Evolutionary conservation across 2,797 vertebrate genomes (phyloP), one percentile per base, ranked within the genome.

Genomic region (Meriones psammophilus): DNA sequence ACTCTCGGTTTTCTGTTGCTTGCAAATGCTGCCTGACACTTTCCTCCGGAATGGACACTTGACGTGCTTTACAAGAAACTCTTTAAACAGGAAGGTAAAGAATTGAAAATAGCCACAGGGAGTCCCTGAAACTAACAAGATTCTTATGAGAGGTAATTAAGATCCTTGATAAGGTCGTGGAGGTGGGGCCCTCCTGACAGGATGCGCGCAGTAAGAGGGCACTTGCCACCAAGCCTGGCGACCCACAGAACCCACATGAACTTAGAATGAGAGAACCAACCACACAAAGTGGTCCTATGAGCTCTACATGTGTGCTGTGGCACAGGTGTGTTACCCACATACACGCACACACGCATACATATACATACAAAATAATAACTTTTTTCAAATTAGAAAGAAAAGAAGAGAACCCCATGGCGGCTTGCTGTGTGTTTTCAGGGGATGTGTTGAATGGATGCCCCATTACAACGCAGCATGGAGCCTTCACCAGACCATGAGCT

Each of bases 391-490:
- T 87, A 3, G 36, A 71, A 87, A 86, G 30, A 85, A 46, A 33
- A 66, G 22, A 60, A 76, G 68, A 30, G 30, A 10, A 24, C 54
- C 18, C 3, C 5, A 5, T 4, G 8, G 73, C 64, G 28, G 46
- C 36, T 74, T 24, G n/a, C 39, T 42, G 5, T 12, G 2, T 66
- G 69, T 68, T 36, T 0, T 56, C 66, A 15, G 15, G 8, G 22
- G 50, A 58, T 30, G 17, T 18, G 17, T 12, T 81, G 18, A 50
- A 50, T 50, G 50, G 50, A 50, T 1, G 3, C 33, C 36, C 1
- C 9, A 8, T 36, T 15, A 8, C 5, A 24, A 28, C 33, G 42
- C 0, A 7, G 58, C 8, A 5, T 0, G 58, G 8, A 30, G 18
- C 26, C 20, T 73, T 46, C 12, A 60, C 62, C 26, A 36, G 64